Conservation (phyloP, 2,113 vertebrate genomes). For the Cavia porcellus region DNA sequence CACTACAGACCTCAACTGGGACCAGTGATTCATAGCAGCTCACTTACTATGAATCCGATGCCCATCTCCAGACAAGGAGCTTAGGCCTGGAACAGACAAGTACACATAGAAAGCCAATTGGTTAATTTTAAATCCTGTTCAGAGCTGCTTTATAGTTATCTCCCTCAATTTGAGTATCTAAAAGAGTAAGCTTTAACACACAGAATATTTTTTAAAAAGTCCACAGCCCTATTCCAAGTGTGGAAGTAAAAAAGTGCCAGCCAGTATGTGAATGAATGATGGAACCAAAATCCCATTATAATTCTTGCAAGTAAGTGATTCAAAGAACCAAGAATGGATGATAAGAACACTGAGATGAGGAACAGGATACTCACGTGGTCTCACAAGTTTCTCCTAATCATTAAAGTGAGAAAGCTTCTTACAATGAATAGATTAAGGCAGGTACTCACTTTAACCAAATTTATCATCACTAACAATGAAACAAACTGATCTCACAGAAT, state of each 20-base stretch:
- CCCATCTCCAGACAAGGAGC: no score
- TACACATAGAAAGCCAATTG: no score
- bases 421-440: background rate
- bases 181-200: slow-evolving; percentile 39
- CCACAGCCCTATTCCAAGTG: slow-evolving; percentile 16
- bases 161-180: background rate
- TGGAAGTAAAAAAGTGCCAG: background rate
- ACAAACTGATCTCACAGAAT: background rate
- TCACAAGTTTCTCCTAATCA: background rate
- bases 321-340: background rate
- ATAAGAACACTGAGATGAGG: background rate
- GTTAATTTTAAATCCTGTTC: no score
- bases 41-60: no score
- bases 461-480: background rate
- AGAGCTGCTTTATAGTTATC: no score
- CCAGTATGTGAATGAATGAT: background rate
- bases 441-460: background rate
- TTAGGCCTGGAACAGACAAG: no score
- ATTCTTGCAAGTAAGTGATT: background rate
- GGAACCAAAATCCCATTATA: background rate
- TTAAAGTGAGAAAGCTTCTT: background rate
- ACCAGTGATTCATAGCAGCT: no score
- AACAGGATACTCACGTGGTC: background rate
- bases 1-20: no score
- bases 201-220: background rate